Percentiles rank a stretch among this genome's conserved stretches.
phyloP scores from a whole-genome alignment of 2,113 vertebrate genomes.

The Microtus oregoni region DNA sequence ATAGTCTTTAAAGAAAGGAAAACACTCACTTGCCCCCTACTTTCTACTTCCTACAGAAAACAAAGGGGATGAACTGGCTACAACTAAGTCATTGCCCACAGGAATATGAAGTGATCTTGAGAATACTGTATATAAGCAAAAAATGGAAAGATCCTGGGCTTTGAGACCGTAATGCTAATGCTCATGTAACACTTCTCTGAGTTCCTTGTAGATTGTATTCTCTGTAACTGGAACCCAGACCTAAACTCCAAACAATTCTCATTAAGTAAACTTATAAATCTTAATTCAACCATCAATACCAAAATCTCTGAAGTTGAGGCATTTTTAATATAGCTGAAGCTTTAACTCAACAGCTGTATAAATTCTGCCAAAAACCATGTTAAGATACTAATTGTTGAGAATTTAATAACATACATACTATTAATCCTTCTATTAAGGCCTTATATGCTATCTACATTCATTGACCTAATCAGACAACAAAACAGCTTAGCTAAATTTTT shows the following conservation, averaged over 20 bases:
- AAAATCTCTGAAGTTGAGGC: conserved; percentile 34
- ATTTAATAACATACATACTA: conserved; percentile 21
- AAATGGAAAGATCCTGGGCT: not conserved
- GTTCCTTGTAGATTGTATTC: not conserved
- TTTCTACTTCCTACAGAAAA: not conserved
- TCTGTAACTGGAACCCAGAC: conserved; percentile 1
- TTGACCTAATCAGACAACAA: not conserved
- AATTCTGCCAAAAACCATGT: conserved; percentile 26
- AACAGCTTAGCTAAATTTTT: not conserved
- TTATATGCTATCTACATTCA: not conserved
- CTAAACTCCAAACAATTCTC: conserved; percentile 43
- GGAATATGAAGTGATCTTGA: not conserved
- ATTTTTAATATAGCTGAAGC: conserved; percentile 39
- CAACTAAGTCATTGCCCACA: not conserved
- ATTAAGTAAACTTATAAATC: conserved; percentile 48
- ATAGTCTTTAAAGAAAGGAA: not conserved
- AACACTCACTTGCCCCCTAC: not conserved
- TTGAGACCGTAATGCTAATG: not conserved
- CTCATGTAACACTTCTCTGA: not conserved
- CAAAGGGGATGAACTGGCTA: not conserved
- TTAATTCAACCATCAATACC: conserved; percentile 50
- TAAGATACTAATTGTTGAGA: conserved; percentile 42
- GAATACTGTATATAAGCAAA: conserved; percentile 10
- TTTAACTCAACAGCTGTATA: conserved; percentile 56
- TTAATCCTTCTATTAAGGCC: not conserved